phyloP scores from a whole-genome alignment of 23 tunicate genomes.

The Styela plicata region DNA sequence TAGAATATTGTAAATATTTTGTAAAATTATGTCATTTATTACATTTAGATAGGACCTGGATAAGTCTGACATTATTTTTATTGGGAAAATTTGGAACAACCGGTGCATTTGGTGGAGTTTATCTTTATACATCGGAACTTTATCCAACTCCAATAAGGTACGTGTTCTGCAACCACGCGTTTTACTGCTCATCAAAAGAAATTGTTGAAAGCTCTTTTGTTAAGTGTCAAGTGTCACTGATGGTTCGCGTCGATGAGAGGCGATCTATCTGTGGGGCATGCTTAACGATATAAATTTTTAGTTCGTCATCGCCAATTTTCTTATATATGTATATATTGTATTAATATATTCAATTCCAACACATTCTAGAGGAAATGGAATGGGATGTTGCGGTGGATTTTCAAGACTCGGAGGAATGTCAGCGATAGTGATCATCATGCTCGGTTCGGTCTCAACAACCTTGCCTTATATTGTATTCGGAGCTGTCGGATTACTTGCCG shows the following conservation, averaged over 20 bases:
- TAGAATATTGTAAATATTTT: too few relatives aligned
- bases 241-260: too few relatives aligned
- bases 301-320: too few relatives aligned
- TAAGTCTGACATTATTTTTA: conserved; percentile 29
- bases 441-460: conserved; percentile 22
- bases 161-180: too few relatives aligned
- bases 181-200: too few relatives aligned
- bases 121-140: conserved; percentile 73
- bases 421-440: conserved; percentile 49
- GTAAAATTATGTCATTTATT: too few relatives aligned
- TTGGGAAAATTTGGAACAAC: conserved; percentile 76
- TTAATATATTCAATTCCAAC: too few relatives aligned
- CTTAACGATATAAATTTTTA: too few relatives aligned
- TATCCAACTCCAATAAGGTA: conserved; percentile 88
- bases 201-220: too few relatives aligned
- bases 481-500: conserved; percentile 55
- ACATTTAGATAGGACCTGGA: not conserved
- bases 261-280: too few relatives aligned
- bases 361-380: conserved; percentile 75
- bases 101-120: conserved; percentile 65
- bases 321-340: too few relatives aligned
- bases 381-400: conserved; percentile 75
- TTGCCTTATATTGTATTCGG: conserved; percentile 71
- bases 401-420: conserved; percentile 64
- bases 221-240: too few relatives aligned